Evolutionary conservation across 2,797 vertebrate species (phyloP).

Genomic region (Sarcophilus harrisii): DNA sequence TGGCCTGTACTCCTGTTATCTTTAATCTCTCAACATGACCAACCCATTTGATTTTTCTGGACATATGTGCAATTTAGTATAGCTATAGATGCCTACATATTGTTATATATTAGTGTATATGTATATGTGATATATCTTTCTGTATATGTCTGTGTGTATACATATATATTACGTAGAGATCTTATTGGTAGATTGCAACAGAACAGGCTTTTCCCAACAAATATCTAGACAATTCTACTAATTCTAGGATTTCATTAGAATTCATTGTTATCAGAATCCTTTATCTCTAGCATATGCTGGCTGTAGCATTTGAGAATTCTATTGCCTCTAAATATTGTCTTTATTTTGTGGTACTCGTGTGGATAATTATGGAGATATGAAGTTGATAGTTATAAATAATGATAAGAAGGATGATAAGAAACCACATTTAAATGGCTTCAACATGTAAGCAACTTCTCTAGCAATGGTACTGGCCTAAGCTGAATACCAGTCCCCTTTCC

Average conservation of each 20-base stretch:
- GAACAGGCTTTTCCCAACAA: neutral
- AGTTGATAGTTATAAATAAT: neutral
- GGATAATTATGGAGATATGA: neutral
- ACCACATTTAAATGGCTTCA: neutral
- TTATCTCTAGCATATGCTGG: neutral
- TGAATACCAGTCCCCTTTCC: neutral
- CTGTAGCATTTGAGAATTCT: neutral
- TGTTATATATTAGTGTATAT: neutral
- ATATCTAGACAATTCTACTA: neutral
- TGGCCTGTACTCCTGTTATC: neutral
- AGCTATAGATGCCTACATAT: neutral
- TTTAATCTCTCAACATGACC: neutral
- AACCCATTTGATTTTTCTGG: neutral
- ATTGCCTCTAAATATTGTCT: neutral
- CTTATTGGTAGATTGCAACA: neutral
- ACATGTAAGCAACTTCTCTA: neutral
- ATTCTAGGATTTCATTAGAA: neutral
- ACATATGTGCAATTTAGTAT: neutral
- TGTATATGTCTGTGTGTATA: neutral
- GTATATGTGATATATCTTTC: neutral
- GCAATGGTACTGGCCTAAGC: neutral
- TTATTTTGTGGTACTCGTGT: neutral
- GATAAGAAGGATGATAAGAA: neutral
- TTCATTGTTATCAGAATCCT: neutral
- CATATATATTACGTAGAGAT: neutral